These are phyloP conservation scores for Cebus imitator DNA, from an alignment of 2,113 vertebrate genomes.

Conservation along the genomic window DNA sequence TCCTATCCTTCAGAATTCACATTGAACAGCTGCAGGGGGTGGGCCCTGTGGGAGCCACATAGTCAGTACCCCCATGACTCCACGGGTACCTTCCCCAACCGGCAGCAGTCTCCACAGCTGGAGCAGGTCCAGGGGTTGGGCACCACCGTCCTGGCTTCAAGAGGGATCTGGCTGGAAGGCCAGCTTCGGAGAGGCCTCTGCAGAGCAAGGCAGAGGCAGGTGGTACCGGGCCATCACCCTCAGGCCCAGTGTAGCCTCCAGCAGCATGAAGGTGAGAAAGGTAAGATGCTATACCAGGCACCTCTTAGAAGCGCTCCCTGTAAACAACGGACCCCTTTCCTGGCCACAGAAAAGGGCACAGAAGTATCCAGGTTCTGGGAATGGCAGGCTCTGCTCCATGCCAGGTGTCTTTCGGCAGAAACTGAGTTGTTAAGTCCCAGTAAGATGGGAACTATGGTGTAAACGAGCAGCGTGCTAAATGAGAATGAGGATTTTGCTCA, in stretches of 20 bases:
- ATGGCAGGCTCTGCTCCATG: background rate
- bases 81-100: background rate
- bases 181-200: background rate
- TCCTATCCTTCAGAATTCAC: background rate
- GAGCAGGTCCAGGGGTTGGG: no score
- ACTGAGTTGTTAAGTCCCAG: background rate
- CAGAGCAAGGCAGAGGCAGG: background rate
- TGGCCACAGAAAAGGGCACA: background rate
- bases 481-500: background rate
- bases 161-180: background rate
- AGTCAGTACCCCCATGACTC: background rate
- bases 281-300: background rate
- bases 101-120: background rate
- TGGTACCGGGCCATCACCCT: fast-evolving
- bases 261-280: background rate
- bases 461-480: background rate
- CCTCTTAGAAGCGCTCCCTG: background rate
- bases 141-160: background rate
- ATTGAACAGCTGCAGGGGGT: background rate
- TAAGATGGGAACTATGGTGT: background rate
- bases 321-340: no score
- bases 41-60: background rate
- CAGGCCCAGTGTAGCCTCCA: background rate
- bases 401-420: background rate
- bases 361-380: no score